A percentile compares a stretch with the other conserved stretches of the same genome.
Evolutionary conservation across 2,797 vertebrate genomes (phyloP).

Genomic region (Salmo trutta): DNA sequence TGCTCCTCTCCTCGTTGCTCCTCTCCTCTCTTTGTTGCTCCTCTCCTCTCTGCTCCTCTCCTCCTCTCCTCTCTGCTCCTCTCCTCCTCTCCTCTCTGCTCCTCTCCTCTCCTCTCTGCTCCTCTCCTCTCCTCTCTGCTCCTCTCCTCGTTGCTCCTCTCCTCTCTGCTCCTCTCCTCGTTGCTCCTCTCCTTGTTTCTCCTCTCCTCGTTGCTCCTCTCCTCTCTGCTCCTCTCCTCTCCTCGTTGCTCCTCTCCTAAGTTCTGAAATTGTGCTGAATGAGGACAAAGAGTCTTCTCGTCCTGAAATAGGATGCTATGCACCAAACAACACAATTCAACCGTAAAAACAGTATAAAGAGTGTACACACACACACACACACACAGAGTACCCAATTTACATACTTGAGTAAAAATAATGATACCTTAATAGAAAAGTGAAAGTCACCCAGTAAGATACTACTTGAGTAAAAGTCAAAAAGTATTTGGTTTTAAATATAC

Average conservation of each 20-base stretch:
- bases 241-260: background rate
- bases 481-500: no score
- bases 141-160: background rate
- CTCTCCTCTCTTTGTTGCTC: background rate
- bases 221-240: background rate
- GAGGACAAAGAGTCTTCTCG: background rate
- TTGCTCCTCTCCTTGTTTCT: no score
- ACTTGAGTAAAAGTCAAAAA: no score
- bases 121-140: background rate
- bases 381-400: background rate
- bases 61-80: no score
- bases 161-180: background rate
- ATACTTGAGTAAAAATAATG: no score
- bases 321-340: constrained; percentile 31
- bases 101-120: background rate
- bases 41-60: background rate
- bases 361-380: constrained; percentile 14
- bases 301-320: background rate
- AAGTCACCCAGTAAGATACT: no score
- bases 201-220: background rate
- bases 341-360: constrained; percentile 42
- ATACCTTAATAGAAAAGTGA: no score
- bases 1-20: background rate
- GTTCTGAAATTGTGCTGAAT: background rate
- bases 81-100: background rate